These are phyloP conservation scores for Drosophila ogumai DNA, from an alignment of 1,140 invertebrate genomes.

Conservation along the genomic window DNA sequence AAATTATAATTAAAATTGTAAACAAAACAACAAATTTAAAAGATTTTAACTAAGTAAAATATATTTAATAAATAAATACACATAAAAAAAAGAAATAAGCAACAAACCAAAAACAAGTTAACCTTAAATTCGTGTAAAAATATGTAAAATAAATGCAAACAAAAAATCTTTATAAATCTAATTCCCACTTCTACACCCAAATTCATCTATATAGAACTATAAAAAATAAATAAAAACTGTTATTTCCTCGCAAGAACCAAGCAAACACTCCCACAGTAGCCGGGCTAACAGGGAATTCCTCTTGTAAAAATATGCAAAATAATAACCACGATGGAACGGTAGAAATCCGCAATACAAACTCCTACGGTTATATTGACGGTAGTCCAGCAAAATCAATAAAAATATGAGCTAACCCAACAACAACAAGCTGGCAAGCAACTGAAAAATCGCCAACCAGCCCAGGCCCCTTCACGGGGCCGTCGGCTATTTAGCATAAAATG, in stretches of 20 bases:
- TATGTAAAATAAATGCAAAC: background rate
- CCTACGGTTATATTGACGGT: constrained; percentile 51
- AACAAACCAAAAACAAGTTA: too few species aligned
- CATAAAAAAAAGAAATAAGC: background rate
- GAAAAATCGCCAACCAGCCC: constrained; percentile 17
- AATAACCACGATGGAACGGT: background rate
- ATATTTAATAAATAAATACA: too few species aligned
- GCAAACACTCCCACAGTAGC: background rate
- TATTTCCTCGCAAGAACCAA: background rate
- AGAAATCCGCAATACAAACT: constrained; percentile 16
- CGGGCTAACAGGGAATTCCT: background rate
- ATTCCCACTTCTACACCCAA: background rate
- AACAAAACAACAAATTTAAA: background rate
- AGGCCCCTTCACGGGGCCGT: constrained; percentile 42
- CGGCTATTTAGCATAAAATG: constrained; percentile 77
- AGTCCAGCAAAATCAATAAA: constrained; percentile 33
- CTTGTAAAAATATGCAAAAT: constrained; percentile 14
- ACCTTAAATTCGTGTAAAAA: background rate
- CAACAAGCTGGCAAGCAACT: constrained; percentile 5
- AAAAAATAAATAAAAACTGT: background rate
- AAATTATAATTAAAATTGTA: background rate
- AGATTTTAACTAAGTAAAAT: too few species aligned
- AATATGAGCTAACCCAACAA: constrained; percentile 21
- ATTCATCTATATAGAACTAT: background rate
- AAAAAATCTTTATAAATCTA: background rate